Evolutionary conservation across 2,888 invertebrate species (phyloP), one percentile per base, ranked within the genome.

Genomic region (Hedya salicella): DNA sequence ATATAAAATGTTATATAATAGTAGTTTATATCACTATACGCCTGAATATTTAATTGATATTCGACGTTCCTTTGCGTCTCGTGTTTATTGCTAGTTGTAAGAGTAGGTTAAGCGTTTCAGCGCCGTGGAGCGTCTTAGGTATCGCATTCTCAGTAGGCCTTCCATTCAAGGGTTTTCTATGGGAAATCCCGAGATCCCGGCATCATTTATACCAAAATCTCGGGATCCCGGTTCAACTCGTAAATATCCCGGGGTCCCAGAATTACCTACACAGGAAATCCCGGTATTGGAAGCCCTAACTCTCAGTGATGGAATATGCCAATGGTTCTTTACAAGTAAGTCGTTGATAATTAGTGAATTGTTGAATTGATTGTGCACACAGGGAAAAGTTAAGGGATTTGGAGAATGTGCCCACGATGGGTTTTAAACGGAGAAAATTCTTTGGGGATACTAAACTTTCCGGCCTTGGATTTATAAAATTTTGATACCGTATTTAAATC

Each of bases 261-360:
- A 6, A 25, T 0, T 6, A 25, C n/a, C n/a, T n/a, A n/a, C n/a
- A n/a, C n/a, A 25, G 25, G 5, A 25, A 25, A 25, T 25, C 4
- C 6, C 6, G 25, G 25, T 25, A 25, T 25, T 25, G 25, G 25
- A 25, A 25, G 25, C 25, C 25, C 25, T 25, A 25, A 25, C 6
- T 54, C 17, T 59, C 44, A 42, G 60, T 66, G 46, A 46, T 25
- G 19, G 46, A 54, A 48, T 56, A 61, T 67, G 62, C 67, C 66
- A 66, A 66, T 61, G 66, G 61, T 60, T 64, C 49, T 53, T 36
- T 79, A 80, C 73, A 70, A 59, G 57, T 81, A 81, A 80, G 76
- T 78, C 82, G 83, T 86, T 84, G 75, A 78, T 69, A 69, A 73
- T 77, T 73, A 72, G 75, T 73, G 46, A 54, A 63, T 78, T 81